phyloP scores from a whole-genome alignment of 1,140 invertebrate species.

The Geopemphigus sp. region DNA sequence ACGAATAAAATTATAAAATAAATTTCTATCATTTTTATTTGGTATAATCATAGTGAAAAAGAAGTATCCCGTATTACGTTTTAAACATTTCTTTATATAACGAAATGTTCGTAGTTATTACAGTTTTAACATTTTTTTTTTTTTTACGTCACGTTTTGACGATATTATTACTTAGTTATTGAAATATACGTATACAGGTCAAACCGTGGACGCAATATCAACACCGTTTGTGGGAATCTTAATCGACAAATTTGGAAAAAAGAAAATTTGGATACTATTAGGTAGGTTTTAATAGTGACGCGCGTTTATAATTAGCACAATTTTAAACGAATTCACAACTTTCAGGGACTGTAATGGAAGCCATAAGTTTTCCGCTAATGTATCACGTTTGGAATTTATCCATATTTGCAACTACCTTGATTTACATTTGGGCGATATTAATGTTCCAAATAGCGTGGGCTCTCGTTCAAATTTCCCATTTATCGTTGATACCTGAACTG shows the following conservation, averaged over 20 bases:
- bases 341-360: slow-evolving; percentile 63
- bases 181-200: slow-evolving; percentile 61
- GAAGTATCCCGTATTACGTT: too few species aligned
- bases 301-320: background rate
- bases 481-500: slow-evolving; percentile 82
- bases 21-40: too few species aligned
- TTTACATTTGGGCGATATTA: slow-evolving; percentile 74
- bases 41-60: too few species aligned
- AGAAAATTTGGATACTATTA: slow-evolving; percentile 82
- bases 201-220: slow-evolving; percentile 79
- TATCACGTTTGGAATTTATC: slow-evolving; percentile 67
- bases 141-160: too few species aligned
- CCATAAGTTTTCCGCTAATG: slow-evolving; percentile 76
- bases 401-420: slow-evolving; percentile 63
- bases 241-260: slow-evolving; percentile 72
- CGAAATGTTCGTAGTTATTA: too few species aligned
- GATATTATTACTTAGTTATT: too few species aligned
- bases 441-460: slow-evolving; percentile 92
- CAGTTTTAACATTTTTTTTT: too few species aligned
- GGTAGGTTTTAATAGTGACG: slow-evolving; percentile 60
- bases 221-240: slow-evolving; percentile 83
- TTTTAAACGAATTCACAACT: slow-evolving; percentile 38
- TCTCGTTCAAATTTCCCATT: slow-evolving; percentile 83
- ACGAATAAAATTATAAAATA: too few species aligned
- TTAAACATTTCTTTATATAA: too few species aligned